These are phyloP conservation scores for Diachasma alloeum DNA, from an alignment of 1,140 invertebrate species.

Conservation along the genomic window DNA sequence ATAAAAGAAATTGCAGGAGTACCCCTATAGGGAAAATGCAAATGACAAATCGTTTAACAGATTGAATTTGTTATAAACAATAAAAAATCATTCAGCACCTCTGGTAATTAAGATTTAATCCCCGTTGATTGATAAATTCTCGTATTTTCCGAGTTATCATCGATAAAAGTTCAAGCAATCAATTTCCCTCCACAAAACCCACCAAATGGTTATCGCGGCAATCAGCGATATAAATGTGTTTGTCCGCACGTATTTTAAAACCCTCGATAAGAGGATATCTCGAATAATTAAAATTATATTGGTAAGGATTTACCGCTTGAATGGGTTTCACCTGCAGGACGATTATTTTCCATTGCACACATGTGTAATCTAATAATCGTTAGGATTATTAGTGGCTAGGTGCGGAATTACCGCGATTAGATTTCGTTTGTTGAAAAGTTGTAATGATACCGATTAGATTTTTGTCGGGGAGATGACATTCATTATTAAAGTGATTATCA, in stretches of 20 bases:
- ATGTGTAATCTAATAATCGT: constrained; percentile 18
- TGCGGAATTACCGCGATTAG: background rate
- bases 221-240: background rate
- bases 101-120: background rate
- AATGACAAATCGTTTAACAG: too few relatives aligned
- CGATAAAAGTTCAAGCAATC: background rate
- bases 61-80: background rate
- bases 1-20: too few relatives aligned
- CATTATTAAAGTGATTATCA: too few relatives aligned
- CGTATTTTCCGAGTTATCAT: background rate
- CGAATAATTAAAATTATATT: constrained; percentile 36
- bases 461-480: background rate
- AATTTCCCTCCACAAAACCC: background rate
- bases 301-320: constrained; percentile 30
- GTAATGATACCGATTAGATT: background rate
- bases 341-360: background rate
- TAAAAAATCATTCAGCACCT: background rate
- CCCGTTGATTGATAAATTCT: background rate
- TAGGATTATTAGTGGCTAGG: background rate
- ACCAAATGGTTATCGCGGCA: background rate
- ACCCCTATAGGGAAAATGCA: too few relatives aligned
- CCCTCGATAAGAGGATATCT: constrained; percentile 25
- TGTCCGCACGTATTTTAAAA: background rate
- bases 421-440: background rate
- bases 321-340: too few relatives aligned